phyloP scores from a whole-genome alignment of 2,113 vertebrate genomes.

The Tragelaphus scriptus region DNA sequence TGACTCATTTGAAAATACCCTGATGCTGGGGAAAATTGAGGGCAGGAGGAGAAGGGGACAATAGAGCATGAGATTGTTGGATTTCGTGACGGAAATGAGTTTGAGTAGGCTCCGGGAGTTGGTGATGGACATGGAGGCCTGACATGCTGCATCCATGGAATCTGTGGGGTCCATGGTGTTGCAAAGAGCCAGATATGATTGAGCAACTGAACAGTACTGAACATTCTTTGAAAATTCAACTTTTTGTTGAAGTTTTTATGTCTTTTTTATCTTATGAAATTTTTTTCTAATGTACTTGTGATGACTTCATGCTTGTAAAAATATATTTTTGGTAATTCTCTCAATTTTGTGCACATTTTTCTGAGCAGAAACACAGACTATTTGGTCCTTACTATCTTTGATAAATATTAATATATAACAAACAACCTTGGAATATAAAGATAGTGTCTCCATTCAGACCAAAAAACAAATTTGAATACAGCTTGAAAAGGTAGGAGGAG shows the following conservation, averaged over 20 bases:
- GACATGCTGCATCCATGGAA: neutral
- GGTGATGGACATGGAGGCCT: neutral
- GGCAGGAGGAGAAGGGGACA: no score
- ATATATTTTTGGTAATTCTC: neutral
- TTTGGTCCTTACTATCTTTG: neutral
- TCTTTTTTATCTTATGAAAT: neutral
- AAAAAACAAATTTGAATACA: neutral
- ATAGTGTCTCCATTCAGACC: neutral
- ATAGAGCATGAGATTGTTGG: no score
- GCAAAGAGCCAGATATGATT: neutral
- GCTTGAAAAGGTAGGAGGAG: neutral
- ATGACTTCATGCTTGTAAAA: neutral
- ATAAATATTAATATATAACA: neutral
- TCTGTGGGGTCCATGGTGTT: fast-evolving
- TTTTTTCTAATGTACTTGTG: neutral
- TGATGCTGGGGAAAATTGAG: no score
- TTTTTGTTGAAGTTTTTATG: neutral
- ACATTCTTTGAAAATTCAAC: neutral
- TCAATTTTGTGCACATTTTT: neutral
- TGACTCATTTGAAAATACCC: no score
- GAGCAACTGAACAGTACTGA: neutral
- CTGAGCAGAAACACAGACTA: neutral
- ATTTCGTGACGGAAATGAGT: neutral
- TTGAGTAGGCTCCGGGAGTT: neutral
- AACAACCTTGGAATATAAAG: neutral